Conservation (phyloP, 2,888 invertebrate genomes). For the Acleris holmiana region DNA sequence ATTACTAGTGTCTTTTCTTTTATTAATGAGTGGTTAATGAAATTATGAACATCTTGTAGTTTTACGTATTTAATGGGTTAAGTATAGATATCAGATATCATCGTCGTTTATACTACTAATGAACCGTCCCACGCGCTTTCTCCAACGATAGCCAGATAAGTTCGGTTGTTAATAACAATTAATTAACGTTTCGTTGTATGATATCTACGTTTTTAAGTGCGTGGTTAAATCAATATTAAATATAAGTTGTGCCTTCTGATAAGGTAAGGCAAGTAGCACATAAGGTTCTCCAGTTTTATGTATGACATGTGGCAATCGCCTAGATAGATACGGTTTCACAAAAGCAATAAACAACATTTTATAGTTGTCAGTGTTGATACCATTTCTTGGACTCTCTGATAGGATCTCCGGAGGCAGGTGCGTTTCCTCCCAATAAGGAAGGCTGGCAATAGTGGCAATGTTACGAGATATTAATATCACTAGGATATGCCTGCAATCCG, state of each 20-base stretch:
- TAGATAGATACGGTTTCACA: conserved; percentile 47
- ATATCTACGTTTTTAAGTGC: conserved; percentile 21
- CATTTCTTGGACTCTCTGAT: conserved; percentile 57
- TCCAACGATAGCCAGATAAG: conserved; percentile 11
- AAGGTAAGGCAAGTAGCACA: conserved; percentile 25
- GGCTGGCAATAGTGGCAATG: conserved; percentile 22
- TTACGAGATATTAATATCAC: conserved; percentile 33
- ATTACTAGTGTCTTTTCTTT: neutral
- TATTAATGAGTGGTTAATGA: neutral
- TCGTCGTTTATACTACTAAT: conserved; percentile 14
- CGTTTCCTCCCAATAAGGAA: conserved; percentile 37
- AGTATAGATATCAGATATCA: neutral
- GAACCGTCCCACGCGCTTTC: conserved; percentile 31
- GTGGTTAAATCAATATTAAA: conserved; percentile 25
- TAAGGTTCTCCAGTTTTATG: conserved; percentile 33
- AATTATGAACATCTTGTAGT: neutral
- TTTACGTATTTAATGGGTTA: neutral
- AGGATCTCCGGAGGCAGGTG: conserved; percentile 43
- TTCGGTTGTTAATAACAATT: conserved; percentile 15
- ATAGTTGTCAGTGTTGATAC: conserved; percentile 56
- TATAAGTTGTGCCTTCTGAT: conserved; percentile 18
- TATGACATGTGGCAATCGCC: conserved; percentile 24
- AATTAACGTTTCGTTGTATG: conserved; percentile 18
- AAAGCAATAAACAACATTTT: conserved; percentile 58
- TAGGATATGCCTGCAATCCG: conserved; percentile 33